phyloP scores from a whole-genome alignment of 2,797 vertebrate genomes.

The Lepilemur septentrionalis region DNA sequence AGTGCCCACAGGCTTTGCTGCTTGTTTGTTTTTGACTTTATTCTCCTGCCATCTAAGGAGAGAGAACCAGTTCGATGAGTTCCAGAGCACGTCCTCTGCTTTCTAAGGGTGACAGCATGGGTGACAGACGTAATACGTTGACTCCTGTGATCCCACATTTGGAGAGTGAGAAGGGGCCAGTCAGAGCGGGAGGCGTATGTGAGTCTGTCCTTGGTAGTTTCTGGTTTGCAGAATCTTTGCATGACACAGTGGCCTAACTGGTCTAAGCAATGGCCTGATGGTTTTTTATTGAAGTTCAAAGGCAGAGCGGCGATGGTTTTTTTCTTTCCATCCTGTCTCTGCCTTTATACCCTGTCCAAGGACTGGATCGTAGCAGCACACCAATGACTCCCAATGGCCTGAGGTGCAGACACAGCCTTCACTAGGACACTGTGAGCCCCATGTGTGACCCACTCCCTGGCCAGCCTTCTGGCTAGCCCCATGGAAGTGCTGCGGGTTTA shows the following conservation, averaged over 20 bases:
- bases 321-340: rapidly evolving
- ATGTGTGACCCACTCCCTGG: rapidly evolving
- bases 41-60: background rate
- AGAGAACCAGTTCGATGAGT: constrained; percentile 1
- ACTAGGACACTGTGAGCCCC: rapidly evolving
- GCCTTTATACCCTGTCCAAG: rapidly evolving
- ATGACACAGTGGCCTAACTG: rapidly evolving
- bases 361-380: rapidly evolving
- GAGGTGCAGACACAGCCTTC: background rate
- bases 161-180: background rate
- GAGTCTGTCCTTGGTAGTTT: background rate
- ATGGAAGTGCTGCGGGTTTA: background rate
- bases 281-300: background rate
- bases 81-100: background rate
- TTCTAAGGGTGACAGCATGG: background rate
- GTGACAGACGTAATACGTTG: background rate
- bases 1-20: background rate
- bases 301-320: background rate
- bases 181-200: rapidly evolving
- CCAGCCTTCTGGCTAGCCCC: background rate
- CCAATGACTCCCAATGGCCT: background rate
- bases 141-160: background rate
- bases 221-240: background rate
- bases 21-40: background rate
- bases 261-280: background rate